phyloP scores from a whole-genome alignment of 2,888 invertebrate species.

The Keiferia lycopersicella region DNA sequence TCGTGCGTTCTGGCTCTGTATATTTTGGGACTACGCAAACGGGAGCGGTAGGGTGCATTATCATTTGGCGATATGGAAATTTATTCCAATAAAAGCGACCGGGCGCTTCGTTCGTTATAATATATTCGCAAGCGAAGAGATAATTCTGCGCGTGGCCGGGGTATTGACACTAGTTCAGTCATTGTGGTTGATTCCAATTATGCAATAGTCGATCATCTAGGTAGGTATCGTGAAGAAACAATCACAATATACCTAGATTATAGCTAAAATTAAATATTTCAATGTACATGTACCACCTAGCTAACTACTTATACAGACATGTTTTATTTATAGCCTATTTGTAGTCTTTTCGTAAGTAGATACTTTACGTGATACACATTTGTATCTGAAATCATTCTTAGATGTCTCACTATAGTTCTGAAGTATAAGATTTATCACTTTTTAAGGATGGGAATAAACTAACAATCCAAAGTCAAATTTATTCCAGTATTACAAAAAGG shows the following conservation, averaged over 20 bases:
- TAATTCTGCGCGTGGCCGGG: slow-evolving; percentile 74
- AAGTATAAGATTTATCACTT: too few relatives aligned
- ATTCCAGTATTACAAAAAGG: too few relatives aligned
- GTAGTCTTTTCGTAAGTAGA: too few relatives aligned
- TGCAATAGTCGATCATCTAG: not conserved
- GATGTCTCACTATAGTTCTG: too few relatives aligned
- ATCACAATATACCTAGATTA: not conserved
- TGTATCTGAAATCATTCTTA: too few relatives aligned
- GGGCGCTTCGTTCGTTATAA: slow-evolving; percentile 71
- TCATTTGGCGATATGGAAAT: slow-evolving; percentile 76
- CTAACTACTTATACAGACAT: too few relatives aligned
- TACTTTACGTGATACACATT: too few relatives aligned
- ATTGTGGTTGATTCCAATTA: not conserved
- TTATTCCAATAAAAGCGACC: slow-evolving; percentile 78
- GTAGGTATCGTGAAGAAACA: not conserved
- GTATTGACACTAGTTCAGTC: slow-evolving; percentile 58
- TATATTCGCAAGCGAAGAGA: slow-evolving; percentile 80
- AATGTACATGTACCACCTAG: too few relatives aligned
- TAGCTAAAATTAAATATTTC: too few relatives aligned
- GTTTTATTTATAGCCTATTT: too few relatives aligned
- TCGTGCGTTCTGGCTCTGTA: not conserved
- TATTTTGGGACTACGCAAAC: slow-evolving; percentile 31
- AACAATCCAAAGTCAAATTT: too few relatives aligned
- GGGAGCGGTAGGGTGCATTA: slow-evolving; percentile 59
- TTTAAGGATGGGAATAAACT: too few relatives aligned